Conservation (phyloP, 1,140 invertebrate genomes). For the Microplitis mediator region DNA sequence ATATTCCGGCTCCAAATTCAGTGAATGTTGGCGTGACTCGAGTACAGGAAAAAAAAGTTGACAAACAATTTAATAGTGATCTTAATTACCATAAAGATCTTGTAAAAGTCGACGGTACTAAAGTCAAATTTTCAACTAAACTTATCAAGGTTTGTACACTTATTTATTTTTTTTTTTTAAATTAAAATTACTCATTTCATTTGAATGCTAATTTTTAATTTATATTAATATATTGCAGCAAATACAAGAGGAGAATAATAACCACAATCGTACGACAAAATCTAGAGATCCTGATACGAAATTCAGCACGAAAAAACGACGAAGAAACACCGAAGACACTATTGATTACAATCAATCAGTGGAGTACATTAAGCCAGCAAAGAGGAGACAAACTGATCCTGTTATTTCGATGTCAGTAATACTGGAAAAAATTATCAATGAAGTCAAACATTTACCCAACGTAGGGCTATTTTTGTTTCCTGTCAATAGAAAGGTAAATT, state of each 20-base stretch:
- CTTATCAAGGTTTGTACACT: conserved; percentile 72
- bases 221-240: conserved; percentile 30
- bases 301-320: conserved; percentile 69
- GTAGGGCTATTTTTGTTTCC: conserved; percentile 92
- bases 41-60: conserved; percentile 82
- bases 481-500: conserved; percentile 85
- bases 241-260: conserved; percentile 83
- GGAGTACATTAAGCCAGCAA: conserved; percentile 83
- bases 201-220: conserved; percentile 13
- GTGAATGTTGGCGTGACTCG: conserved; percentile 78
- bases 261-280: conserved; percentile 71
- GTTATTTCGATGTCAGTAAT: conserved; percentile 93
- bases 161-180: too few species aligned
- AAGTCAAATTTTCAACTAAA: conserved; percentile 83
- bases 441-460: conserved; percentile 90
- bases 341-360: conserved; percentile 91
- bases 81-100: conserved; percentile 73
- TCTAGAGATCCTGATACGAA: conserved; percentile 84
- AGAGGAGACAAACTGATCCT: conserved; percentile 94
- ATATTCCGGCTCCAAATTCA: conserved; percentile 65
- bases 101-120: conserved; percentile 91
- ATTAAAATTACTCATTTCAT: not conserved
- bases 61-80: conserved; percentile 75
- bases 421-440: conserved; percentile 92
- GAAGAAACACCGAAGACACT: conserved; percentile 72